A percentile compares a stretch with the other conserved stretches of the same genome.
These are phyloP conservation scores for Elephantulus edwardii DNA, from an alignment of 2,113 vertebrate species.

Conservation along the genomic window DNA sequence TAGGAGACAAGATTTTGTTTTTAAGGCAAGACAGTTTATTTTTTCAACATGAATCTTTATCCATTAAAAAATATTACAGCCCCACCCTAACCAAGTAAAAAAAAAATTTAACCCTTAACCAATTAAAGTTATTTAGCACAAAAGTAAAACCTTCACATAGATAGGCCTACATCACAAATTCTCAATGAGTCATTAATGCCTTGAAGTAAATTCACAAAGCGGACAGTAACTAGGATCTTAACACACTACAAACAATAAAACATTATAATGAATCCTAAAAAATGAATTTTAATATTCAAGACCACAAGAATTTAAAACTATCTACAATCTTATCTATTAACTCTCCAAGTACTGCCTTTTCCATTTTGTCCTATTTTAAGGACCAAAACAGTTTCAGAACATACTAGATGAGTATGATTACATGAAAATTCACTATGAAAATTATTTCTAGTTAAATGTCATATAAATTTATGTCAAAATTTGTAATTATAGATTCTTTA, in stretches of 20 bases:
- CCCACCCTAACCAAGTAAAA: background rate
- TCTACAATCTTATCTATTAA: background rate
- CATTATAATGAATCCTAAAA: background rate
- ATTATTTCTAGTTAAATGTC: conserved; percentile 35
- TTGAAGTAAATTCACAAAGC: conserved; percentile 45
- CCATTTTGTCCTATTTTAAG: conserved; percentile 13
- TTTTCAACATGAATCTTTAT: conserved; percentile 32
- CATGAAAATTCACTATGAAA: conserved; percentile 17
- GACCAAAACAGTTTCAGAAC: background rate
- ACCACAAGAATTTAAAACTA: conserved; percentile 25
- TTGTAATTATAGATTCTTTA: background rate
- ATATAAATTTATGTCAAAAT: background rate
- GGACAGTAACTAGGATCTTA: conserved; percentile 9
- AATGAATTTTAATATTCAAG: conserved; percentile 25
- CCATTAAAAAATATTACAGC: background rate
- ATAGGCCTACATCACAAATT: conserved; percentile 43
- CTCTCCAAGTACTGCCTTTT: background rate
- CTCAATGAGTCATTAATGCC: background rate
- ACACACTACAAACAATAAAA: conserved; percentile 14
- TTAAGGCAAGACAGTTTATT: background rate
- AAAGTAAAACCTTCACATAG: conserved; percentile 17
- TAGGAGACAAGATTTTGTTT: background rate
- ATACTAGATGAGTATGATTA: background rate
- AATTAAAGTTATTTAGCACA: conserved; percentile 3
- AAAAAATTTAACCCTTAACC: background rate